These are phyloP conservation scores for Cinclus mexicanus DNA, from an alignment of 2,113 vertebrate species.

Conservation along the genomic window DNA sequence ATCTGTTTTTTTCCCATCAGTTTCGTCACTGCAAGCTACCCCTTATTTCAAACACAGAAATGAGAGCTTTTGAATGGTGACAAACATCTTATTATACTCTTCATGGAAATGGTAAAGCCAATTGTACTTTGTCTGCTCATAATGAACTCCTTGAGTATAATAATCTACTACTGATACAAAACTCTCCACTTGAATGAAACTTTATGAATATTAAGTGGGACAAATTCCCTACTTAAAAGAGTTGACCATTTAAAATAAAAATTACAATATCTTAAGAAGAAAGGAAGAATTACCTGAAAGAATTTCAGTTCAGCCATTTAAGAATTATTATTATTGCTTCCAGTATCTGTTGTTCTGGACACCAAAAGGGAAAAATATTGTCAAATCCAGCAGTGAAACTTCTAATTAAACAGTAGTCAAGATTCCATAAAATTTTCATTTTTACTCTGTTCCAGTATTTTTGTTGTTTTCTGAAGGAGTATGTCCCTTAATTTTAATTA, in stretches of 20 bases:
- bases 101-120: neutral
- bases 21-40: neutral
- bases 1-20: neutral
- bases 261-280: neutral
- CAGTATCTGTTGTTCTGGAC: neutral
- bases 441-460: neutral
- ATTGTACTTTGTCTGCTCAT: neutral
- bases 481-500: neutral
- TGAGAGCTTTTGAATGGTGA: neutral
- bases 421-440: neutral
- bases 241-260: neutral
- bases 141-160: slow-evolving; percentile 1
- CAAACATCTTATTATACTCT: neutral
- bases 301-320: neutral
- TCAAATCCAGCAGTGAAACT: neutral
- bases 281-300: neutral
- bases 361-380: neutral
- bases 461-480: neutral
- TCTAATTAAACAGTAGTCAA: neutral
- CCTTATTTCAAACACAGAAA: neutral
- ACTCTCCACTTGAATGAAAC: neutral
- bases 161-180: neutral
- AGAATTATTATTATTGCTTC: neutral
- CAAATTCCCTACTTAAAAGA: neutral
- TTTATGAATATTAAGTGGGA: neutral